Evolutionary conservation across 1,140 invertebrate genomes (phyloP).

Genomic region (Cydia strobilella): DNA sequence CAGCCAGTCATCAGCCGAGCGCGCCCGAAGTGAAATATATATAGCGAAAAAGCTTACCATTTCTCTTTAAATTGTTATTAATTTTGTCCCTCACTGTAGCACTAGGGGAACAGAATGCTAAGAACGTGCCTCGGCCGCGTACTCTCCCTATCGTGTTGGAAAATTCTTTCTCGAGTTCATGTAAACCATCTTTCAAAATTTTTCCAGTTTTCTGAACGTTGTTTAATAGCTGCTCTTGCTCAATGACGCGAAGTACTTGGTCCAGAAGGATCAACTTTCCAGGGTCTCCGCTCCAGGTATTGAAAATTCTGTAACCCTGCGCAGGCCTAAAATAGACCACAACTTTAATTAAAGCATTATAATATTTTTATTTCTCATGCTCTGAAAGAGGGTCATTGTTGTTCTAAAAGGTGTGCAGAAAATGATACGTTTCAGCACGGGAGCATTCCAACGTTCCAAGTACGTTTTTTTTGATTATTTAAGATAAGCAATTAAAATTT

Average conservation of each 20-base stretch:
- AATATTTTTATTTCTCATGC: too few relatives aligned
- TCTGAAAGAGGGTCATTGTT: too few relatives aligned
- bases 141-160: slow-evolving; percentile 88
- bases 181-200: slow-evolving; percentile 86
- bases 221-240: slow-evolving; percentile 89
- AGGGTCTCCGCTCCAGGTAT: slow-evolving; percentile 99
- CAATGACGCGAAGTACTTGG: slow-evolving; percentile 91
- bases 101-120: slow-evolving; percentile 89
- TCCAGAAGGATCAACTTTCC: slow-evolving; percentile 96
- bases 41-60: slow-evolving; percentile 82
- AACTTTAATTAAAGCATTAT: too few relatives aligned
- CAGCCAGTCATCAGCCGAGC: too few relatives aligned
- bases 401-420: too few relatives aligned
- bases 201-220: slow-evolving; percentile 89
- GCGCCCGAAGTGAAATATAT: not conserved
- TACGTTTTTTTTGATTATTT: too few relatives aligned
- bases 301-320: slow-evolving; percentile 96
- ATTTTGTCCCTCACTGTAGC: slow-evolving; percentile 88
- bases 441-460: too few relatives aligned
- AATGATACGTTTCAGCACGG: too few relatives aligned
- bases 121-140: slow-evolving; percentile 95
- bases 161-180: slow-evolving; percentile 86
- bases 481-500: too few relatives aligned
- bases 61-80: slow-evolving; percentile 85
- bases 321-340: slow-evolving; percentile 80